Evolutionary conservation across 2,797 vertebrate genomes (phyloP), one percentile per base, ranked within the genome.

Genomic region (Mastacembelus armatus): DNA sequence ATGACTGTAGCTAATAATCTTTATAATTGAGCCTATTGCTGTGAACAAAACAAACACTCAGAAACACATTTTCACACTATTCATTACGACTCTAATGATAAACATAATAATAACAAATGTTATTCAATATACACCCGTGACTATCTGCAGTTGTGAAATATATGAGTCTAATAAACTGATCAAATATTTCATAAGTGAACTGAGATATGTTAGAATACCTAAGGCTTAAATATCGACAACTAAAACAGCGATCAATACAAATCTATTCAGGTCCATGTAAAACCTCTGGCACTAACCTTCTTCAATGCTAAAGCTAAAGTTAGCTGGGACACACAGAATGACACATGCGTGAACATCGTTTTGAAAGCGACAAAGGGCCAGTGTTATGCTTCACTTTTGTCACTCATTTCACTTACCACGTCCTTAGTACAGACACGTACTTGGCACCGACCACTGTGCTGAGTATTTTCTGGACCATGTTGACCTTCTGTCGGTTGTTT

Each of bases 381-480:
- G 0, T 1, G 10, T 6, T 2, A 7, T 1, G 15, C 8, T 26
- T 16, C 11, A 16, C 3, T 10, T 14, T 3, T 4, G 3, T n/a
- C 29, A 8, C 0, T 9, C 1, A 8, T 26, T 33, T 7, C 58
- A 90, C 90, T 92, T 77, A 93, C 92, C 92, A 94, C 3, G 80
- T 39, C 76, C 73, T 87, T 1, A 87, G 4, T 39, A 93, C 60
- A 9, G 61, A 8, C 0, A 89, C 33, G 16, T 92, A 90, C 64
- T 91, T 93, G 4, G 81, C 64, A 7, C 92, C 92, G 32, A 93
- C 5, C 1, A 89, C 0, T 47, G 90, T 92, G 39, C 71, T 85
- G 0, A 92, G 16, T 38, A 92, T 76, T 16, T 91, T 90, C 56
- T 74, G 80, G 7, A 92, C 36, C 86, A 89, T 90, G 18, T 48